Evolutionary conservation across 2,113 vertebrate species (phyloP).

Genomic region (Geothlypis trichas): DNA sequence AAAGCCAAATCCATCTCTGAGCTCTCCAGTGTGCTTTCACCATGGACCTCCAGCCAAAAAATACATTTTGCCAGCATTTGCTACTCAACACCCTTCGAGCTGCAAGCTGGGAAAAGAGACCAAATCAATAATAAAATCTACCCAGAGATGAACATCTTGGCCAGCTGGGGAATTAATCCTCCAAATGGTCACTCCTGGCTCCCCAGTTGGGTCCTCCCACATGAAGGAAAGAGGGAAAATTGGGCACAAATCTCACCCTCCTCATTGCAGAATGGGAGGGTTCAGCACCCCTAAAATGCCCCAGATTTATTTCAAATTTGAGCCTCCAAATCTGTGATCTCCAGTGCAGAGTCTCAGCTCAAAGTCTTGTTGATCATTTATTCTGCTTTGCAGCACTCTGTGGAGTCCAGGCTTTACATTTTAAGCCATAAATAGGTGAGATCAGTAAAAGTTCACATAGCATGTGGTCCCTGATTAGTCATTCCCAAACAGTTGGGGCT

Average conservation of each 20-base stretch:
- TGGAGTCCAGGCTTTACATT: neutral
- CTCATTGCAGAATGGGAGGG: neutral
- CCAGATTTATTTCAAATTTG: neutral
- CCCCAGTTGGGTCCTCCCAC: neutral
- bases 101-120: neutral
- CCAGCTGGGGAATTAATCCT: neutral
- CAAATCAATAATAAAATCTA: accelerated
- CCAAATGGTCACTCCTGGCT: neutral
- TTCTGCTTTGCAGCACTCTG: neutral
- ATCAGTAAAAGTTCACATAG: neutral
- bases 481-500: neutral
- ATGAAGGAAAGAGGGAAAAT: accelerated
- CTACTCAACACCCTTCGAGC: neutral
- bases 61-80: accelerated
- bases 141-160: neutral
- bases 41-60: neutral
- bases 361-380: neutral
- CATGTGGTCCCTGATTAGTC: neutral
- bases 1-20: neutral
- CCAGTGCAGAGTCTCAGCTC: neutral
- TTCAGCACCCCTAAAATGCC: neutral
- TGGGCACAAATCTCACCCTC: neutral
- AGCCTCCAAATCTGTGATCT: neutral
- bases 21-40: neutral
- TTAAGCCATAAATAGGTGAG: neutral